Base-by-base conservation (phyloP, 2,888 invertebrate genomes). In the Hemithea aestivaria region DNA sequence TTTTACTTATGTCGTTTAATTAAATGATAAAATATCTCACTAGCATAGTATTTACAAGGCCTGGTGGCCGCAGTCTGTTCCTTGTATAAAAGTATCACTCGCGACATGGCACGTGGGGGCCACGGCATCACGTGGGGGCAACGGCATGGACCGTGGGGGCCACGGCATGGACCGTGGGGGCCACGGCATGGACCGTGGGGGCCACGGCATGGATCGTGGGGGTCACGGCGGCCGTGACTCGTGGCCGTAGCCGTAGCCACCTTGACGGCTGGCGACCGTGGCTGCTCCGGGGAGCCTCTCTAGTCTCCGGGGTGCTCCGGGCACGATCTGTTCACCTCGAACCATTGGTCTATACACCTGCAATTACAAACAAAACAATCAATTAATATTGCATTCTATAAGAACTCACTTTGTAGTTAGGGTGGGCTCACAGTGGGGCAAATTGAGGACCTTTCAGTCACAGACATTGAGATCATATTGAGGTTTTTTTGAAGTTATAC, bases 301-400 rank as follows among this genome's bases (percentile, higher is more conserved):
- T 92, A 97, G 90, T 98, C 98, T 67, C 96, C 95, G 62, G 99
- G 98, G 89, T 99, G 99, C 88, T 98, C 98, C 35, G 99, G 99
- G 89, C 99, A 99, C 71, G 96, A 96, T 85, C 98, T 93, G 90
- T 98, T 99, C 79, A 97, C 95, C 88, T 97, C 96, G 89, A 99
- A 99, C 99, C 99, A 99, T 88, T 95, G 94, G 90, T 99, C 98
- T 89, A 99, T 98, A 90, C 99, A 99, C 83, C 97, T 98, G 90
- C 30, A 93, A 91, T 46, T 35, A 56, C 9, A 27, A 5, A 26
- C 10, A 25, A 63, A 8, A 29, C 55, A 53, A 48, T 9, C 5
- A 11, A 10, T 23, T 7, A 20, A 51, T 48, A 54, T 45, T 48
- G 33, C 6, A 34, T 12, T 1, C 5, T 9, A 10, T 10, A 20